These are phyloP conservation scores for Musca domestica DNA, from an alignment of 1,140 invertebrate genomes.

Conservation along the genomic window DNA sequence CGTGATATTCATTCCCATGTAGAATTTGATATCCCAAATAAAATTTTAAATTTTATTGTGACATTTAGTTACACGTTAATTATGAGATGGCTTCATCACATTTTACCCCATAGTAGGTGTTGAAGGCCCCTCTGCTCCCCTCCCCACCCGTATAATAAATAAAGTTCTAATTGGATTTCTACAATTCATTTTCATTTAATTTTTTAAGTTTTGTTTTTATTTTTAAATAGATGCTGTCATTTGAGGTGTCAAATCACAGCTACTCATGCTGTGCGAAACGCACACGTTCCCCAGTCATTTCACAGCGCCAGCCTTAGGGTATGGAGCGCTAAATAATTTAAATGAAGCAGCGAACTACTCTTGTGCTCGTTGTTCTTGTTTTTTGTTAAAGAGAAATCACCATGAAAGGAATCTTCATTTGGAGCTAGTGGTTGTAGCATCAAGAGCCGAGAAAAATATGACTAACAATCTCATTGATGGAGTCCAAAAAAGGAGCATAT, in stretches of 20 bases:
- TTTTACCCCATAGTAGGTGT: too few species aligned
- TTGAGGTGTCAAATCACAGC: slow-evolving; percentile 54
- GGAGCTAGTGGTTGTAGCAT: neutral
- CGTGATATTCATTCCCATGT: too few species aligned
- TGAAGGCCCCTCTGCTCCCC: too few species aligned
- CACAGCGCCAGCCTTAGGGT: neutral
- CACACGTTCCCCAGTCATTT: neutral
- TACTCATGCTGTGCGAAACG: slow-evolving; percentile 50
- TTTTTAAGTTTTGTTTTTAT: too few species aligned
- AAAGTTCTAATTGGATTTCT: too few species aligned
- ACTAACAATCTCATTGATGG: slow-evolving; percentile 13
- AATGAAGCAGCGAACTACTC: neutral
- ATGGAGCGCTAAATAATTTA: neutral
- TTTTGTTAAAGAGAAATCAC: neutral
- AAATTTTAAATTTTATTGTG: too few species aligned
- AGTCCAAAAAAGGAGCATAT: neutral
- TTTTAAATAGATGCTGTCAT: slow-evolving; percentile 38
- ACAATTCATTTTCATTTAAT: too few species aligned
- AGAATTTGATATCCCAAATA: too few species aligned
- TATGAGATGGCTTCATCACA: too few species aligned
- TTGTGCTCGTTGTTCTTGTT: neutral
- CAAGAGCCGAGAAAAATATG: neutral
- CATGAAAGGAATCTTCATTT: neutral
- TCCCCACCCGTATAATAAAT: too few species aligned
- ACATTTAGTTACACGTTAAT: too few species aligned